Conservation (phyloP, 2,113 vertebrate species). For the Beaufortia kweichowensis region DNA sequence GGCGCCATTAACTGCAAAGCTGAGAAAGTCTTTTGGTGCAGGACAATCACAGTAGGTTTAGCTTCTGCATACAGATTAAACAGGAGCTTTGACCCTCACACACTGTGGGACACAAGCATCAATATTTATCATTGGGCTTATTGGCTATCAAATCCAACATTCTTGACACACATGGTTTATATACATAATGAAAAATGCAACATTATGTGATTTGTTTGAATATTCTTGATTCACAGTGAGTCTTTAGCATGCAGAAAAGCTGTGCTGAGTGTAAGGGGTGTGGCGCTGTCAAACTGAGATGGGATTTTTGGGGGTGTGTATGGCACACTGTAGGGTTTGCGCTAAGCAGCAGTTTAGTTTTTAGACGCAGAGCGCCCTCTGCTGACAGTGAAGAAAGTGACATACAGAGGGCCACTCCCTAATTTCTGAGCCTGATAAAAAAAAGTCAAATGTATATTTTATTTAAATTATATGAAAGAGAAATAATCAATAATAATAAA, state of each 20-base stretch:
- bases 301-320: slow-evolving; percentile 57
- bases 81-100: not conserved
- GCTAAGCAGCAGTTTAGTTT: slow-evolving; percentile 26
- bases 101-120: not conserved
- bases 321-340: slow-evolving; percentile 17
- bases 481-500: not conserved
- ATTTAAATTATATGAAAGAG: not conserved
- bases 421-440: not conserved
- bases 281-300: slow-evolving; percentile 60
- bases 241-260: not conserved
- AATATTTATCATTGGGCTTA: not conserved
- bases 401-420: slow-evolving; percentile 45
- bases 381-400: slow-evolving; percentile 21
- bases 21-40: slow-evolving; percentile 4
- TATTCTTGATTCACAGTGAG: slow-evolving; percentile 11
- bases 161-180: not conserved
- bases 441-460: not conserved
- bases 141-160: not conserved
- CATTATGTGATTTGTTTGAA: too few relatives aligned
- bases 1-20: not conserved
- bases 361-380: slow-evolving; percentile 65
- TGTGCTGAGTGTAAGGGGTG: slow-evolving; percentile 66
- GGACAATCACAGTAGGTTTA: not conserved
- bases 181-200: too few relatives aligned
- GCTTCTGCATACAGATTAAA: slow-evolving; percentile 40